Base-by-base conservation (phyloP, 2,113 vertebrate species). In the Poeciliopsis retropinna region DNA sequence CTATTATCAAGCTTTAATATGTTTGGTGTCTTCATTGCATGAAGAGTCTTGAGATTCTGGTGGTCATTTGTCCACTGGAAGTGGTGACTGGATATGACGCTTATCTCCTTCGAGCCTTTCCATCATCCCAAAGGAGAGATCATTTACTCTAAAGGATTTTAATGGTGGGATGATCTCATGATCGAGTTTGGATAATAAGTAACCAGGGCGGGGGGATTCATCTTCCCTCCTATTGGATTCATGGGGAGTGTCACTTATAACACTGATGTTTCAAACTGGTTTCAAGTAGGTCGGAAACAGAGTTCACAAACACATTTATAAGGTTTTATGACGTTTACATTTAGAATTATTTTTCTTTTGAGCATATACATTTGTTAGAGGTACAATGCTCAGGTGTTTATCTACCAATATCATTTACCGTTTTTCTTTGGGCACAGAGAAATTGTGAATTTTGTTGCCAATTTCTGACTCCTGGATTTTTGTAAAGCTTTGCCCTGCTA, bases 131-230 rank as follows among this genome's bases (percentile, higher is more conserved):
- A 67, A 73, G 89, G 87, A 74, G 39, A 85, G 91, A 94, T 93
- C 60, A 79, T 78, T 89, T 83, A 86, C 89, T 83, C 57, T 63
- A 47, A 82, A 86, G 80, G 80, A 69, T 72, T 60, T 19, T 25
- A 75, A 88, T 85, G 84, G 85, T 61, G 19, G 65, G 51, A 83
- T 93, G 93, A 93, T 88, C 88, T 92, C 88, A 93, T 83, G 61
- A 71, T 73, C 3, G 25, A 85, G 66, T 85, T 88, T 47, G 76
- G 73, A 78, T 77, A 41, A 78, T 65, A 60, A 72, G 34, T 64
- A 51, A 67, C 19, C 44, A 72, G 32, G 47, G 71, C n/a, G 41
- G 64, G 75, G 65, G 34, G 44, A 47, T 47, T n/a, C 25, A 57
- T 37, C 41, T 57, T 61, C 29, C 34, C 3, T 19, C 41, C 70